Conservation (phyloP, 2,888 invertebrate genomes). For the Pinctada fucata region DNA sequence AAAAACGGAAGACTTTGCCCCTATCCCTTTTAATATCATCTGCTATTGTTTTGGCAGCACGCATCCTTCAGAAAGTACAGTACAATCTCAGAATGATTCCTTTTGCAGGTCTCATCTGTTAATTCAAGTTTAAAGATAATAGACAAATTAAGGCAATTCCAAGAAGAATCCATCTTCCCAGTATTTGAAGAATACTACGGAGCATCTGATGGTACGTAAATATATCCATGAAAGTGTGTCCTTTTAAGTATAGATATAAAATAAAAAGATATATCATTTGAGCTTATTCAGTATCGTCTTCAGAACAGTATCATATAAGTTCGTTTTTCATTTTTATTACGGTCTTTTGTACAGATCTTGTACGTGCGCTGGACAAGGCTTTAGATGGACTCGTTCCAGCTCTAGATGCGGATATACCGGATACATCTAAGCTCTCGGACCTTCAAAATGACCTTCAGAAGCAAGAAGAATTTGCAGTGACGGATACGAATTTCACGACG, state of each 20-base stretch:
- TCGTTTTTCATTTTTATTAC: no score
- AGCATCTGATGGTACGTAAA: constrained; percentile 13
- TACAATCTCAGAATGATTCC: not conserved
- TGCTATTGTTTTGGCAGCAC: no score
- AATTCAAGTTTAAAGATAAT: constrained; percentile 8
- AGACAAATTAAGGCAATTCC: not conserved
- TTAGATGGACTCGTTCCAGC: constrained; percentile 24
- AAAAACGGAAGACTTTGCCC: no score
- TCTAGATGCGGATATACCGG: constrained; percentile 25
- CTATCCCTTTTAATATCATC: no score
- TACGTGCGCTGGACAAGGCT: constrained; percentile 30
- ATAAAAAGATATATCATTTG: not conserved
- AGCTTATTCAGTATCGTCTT: no score
- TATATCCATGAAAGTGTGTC: not conserved
- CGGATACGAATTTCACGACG: not conserved
- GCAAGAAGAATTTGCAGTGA: constrained; percentile 4
- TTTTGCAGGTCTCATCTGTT: not conserved
- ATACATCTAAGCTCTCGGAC: constrained; percentile 11
- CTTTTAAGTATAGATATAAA: not conserved
- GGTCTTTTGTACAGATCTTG: constrained; percentile 9
- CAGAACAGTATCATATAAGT: no score
- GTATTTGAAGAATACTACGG: constrained; percentile 17
- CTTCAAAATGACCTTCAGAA: constrained; percentile 16
- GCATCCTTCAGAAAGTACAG: no score
- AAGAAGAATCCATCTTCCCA: constrained; percentile 1